Base-by-base conservation (phyloP, 2,888 invertebrate genomes). In the Amblyjoppa fuscipennis region DNA sequence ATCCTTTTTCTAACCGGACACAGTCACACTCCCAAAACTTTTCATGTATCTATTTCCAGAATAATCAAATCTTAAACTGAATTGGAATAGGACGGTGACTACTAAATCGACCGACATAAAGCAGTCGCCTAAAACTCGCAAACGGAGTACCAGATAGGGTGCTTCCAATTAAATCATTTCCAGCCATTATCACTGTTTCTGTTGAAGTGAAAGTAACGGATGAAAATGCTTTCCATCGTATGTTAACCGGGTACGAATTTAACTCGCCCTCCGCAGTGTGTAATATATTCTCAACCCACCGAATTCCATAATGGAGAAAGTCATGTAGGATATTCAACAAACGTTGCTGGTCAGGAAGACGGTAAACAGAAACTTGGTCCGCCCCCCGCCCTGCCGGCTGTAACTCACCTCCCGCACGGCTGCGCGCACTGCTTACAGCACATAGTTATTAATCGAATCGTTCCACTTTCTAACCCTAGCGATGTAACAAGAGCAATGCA, bases 391-490 rank as follows among this genome's bases (percentile, higher is more conserved):
- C 53, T 20, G 28, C 78, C 41, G 83, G 45, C 77, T 25, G 20
- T 31, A 34, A 20, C 51, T 51, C 59, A 45, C 71, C 81, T 53
- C 82, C 80, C 76, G 77, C 75, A 69, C 82, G 76, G 73, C 69
- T 71, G 64, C 78, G 74, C 71, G 81, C 85, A 34, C 69, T 70
- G 81, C 41, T 66, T 41, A 69, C 74, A 64, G 64, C 77, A 66
- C 84, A 80, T 86, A 83, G 88, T 89, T 90, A 90, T 90, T 90
- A 90, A 89, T 90, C 88, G 89, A 89, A 90, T 87, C 89, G 90
- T 90, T 90, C 89, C 89, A 91, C 90, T 91, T 91, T 91, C 91
- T 91, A 90, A 88, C 77, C 87, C 78, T 83, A 73, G 68, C 87
- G 85, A 86, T 87, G 85, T 88, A 89, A 88, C 86, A 69, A 84